phyloP scores from a whole-genome alignment of 2,113 vertebrate genomes.

The Trichomycterus rosablanca region DNA sequence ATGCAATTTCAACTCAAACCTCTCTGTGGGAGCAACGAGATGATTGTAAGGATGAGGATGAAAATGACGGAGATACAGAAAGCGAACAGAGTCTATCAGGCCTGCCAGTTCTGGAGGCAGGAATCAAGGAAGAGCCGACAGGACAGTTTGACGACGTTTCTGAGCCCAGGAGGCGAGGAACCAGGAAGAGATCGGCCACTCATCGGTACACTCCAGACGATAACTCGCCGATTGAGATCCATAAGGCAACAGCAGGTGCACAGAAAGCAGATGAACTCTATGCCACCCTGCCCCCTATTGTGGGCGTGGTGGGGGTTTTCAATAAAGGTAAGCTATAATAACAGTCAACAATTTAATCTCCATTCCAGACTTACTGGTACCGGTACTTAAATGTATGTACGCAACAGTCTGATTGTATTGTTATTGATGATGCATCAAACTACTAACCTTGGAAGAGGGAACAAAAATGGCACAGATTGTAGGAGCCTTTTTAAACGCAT shows the following conservation, averaged over 20 bases:
- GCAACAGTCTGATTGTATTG: too few species aligned
- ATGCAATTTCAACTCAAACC: conserved; percentile 52
- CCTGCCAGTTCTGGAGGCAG: conserved; percentile 50
- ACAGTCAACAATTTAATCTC: too few species aligned
- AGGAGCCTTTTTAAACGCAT: too few species aligned
- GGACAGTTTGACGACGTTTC: conserved; percentile 57
- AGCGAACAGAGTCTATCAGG: conserved; percentile 51
- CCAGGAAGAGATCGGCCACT: conserved; percentile 51
- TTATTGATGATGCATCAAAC: too few species aligned
- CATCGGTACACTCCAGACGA: conserved; percentile 27
- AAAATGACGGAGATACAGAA: conserved; percentile 55
- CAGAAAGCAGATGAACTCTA: conserved; percentile 77
- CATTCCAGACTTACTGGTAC: too few species aligned
- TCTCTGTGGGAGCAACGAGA: conserved; percentile 65
- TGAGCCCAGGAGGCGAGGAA: conserved; percentile 58
- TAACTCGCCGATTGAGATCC: conserved; percentile 53
- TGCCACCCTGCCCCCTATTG: conserved; percentile 67
- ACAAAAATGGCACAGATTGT: too few species aligned
- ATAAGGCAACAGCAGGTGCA: conserved; percentile 56
- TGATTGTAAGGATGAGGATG: conserved; percentile 53
- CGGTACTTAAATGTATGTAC: too few species aligned
- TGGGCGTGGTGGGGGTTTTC: conserved; percentile 73
- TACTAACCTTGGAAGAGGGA: too few species aligned
- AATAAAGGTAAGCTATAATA: conserved; percentile 70
- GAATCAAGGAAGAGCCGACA: conserved; percentile 57